phyloP scores from a whole-genome alignment of 2,888 invertebrate genomes.

The Steromphala cineraria region DNA sequence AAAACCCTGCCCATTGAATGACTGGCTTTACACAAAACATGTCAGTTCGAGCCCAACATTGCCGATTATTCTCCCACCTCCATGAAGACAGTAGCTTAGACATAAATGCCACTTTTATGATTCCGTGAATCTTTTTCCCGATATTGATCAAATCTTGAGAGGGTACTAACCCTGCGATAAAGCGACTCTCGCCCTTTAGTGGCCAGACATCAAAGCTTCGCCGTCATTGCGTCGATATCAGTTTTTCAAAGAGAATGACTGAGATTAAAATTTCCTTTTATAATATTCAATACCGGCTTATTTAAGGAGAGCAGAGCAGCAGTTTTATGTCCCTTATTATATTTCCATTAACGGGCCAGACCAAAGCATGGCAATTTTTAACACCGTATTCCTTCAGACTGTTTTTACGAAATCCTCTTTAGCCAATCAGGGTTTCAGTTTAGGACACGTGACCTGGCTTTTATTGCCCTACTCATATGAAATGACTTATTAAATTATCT shows the following conservation, averaged over 20 bases:
- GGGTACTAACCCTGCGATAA: background rate
- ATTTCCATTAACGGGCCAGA: background rate
- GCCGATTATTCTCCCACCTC: background rate
- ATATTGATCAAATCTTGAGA: background rate
- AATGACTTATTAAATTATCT: background rate
- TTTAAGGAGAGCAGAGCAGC: background rate
- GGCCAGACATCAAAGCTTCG: background rate
- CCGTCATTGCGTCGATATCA: slow-evolving; percentile 6
- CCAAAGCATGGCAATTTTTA: background rate
- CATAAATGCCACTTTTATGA: slow-evolving; percentile 2
- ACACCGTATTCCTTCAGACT: background rate
- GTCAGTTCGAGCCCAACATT: background rate
- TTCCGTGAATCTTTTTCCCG: background rate
- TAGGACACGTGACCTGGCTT: background rate
- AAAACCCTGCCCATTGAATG: background rate
- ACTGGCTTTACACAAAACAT: background rate
- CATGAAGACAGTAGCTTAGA: background rate
- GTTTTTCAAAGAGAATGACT: slow-evolving; percentile 5
- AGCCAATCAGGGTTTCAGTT: background rate
- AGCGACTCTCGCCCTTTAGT: background rate
- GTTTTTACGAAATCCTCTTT: background rate
- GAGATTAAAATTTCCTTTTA: slow-evolving; percentile 3
- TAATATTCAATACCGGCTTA: background rate
- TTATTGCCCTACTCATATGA: background rate
- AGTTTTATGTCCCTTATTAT: slow-evolving; percentile 8